Evolutionary conservation across 37 sponge, comb jelly and placozoan species (phyloP).

Genomic region (Halichondria panicea): DNA sequence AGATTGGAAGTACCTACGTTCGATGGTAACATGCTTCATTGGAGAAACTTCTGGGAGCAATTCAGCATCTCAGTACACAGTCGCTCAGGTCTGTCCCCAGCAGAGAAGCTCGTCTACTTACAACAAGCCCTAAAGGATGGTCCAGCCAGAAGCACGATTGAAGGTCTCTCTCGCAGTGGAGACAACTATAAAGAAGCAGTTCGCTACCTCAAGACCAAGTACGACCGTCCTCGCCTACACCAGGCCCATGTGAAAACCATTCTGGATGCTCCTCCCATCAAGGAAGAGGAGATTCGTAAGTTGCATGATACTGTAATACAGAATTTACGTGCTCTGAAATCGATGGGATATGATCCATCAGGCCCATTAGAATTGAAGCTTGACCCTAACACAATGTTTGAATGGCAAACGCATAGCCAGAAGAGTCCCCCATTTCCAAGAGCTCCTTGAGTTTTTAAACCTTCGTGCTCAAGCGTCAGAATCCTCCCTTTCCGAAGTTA

Average conservation of each 20-base stretch:
- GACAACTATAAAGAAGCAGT: slow-evolving; percentile 20
- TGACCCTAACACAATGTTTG: background rate
- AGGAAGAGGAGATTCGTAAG: background rate
- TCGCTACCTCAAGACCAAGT: background rate
- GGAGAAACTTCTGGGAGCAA: slow-evolving; percentile 23
- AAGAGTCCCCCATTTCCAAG: slow-evolving; percentile 7
- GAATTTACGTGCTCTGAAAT: background rate
- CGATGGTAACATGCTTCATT: slow-evolving; percentile 8
- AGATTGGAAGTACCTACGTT: slow-evolving; percentile 17
- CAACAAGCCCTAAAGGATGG: slow-evolving; percentile 21
- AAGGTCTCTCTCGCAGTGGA: slow-evolving; percentile 12
- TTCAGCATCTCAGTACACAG: slow-evolving; percentile 7
- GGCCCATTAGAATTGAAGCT: background rate
- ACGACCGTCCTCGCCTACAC: background rate
- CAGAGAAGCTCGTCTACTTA: slow-evolving; percentile 23
- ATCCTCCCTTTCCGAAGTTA: background rate
- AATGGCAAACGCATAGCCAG: background rate
- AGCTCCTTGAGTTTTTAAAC: slow-evolving; percentile 17
- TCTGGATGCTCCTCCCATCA: background rate
- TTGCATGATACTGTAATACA: slow-evolving; percentile 6
- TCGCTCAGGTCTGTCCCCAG: background rate
- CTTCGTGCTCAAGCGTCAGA: slow-evolving; percentile 25
- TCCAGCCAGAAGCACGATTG: background rate
- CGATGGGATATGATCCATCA: slow-evolving; percentile 10
- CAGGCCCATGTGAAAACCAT: slow-evolving; percentile 10